A percentile compares a stretch with the other conserved stretches of the same genome.
These are phyloP conservation scores for Falco biarmicus DNA, from an alignment of 2,797 vertebrate species.

Conservation along the genomic window DNA sequence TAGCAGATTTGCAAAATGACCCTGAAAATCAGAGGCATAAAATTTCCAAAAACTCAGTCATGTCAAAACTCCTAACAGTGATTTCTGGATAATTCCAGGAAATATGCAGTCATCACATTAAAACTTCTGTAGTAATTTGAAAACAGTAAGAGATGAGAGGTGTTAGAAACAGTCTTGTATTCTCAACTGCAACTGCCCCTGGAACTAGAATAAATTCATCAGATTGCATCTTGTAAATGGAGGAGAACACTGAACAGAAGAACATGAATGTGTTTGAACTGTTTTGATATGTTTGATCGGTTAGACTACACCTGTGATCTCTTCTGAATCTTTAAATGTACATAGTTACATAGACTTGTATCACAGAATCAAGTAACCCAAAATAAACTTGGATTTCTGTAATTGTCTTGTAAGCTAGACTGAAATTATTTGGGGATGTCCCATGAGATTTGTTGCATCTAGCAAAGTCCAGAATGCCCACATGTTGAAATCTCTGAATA, in stretches of 20 bases:
- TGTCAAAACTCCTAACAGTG: not conserved
- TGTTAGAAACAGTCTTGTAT: not conserved
- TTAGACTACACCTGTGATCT: not conserved
- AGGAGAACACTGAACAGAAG: not conserved
- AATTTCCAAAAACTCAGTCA: not conserved
- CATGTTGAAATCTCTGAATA: not conserved
- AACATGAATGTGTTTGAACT: not conserved
- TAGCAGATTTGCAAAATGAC: not conserved
- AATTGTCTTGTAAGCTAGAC: not conserved
- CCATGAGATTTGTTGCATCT: not conserved
- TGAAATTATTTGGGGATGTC: not conserved
- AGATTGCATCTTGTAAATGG: not conserved
- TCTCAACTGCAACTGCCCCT: not conserved
- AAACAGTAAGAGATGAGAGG: not conserved
- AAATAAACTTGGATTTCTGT: not conserved
- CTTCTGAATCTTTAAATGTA: not conserved
- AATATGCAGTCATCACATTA: not conserved
- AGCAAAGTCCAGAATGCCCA: not conserved
- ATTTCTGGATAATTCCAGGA: not conserved
- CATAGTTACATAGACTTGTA: not conserved
- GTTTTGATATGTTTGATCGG: not conserved
- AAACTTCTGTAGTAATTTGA: not conserved
- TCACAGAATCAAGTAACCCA: not conserved
- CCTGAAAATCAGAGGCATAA: not conserved
- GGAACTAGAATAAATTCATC: not conserved